Base-by-base conservation (phyloP, 2,888 invertebrate genomes). In the Noctua janthina region DNA sequence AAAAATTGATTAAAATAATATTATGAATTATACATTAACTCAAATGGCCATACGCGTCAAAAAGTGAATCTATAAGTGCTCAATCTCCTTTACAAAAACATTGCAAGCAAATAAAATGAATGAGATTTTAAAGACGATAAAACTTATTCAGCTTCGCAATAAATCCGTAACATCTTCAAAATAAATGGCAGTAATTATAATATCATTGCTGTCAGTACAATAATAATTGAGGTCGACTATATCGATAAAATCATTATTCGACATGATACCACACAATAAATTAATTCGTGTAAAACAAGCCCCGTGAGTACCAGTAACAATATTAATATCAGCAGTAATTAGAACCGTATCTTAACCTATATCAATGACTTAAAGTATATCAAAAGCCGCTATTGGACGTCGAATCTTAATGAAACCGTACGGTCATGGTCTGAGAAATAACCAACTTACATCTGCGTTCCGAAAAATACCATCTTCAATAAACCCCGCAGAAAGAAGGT, bases 401-500 rank as follows among this genome's bases (percentile, higher is more conserved):
- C 88, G 84, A 88, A 86, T 82, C 76, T 86, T 86, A 91, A 92
- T 90, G 88, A 91, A 91, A 91, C 87, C 79, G 86, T 87, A 85
- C 83, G 81, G 92, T 91, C 90, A 92, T 87, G 91, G 90, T 91
- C 88, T 86, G 74, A 29, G 79, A 75, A 86, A 86, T 74, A 84
- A 82, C 90, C 79, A 89, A 84, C 23, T 81, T 86, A 82, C 20
- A 59, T 69, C 43, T 90, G 84, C 89, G n/a, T 46, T 75, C 59
- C 11, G 13, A 13, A 73, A 90, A 83, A 49, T 75, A 49, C 35
- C 17, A 77, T 69, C 54, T 43, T 49, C 1, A 13, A 13, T 17
- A 13, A 46, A n/a, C 13, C 1, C 13, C 23, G 11, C 51, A n/a
- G 70, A 73, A 76, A 72, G 17, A 82, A 64, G 46, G 17, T 67